Evolutionary conservation across 2,113 vertebrate genomes (phyloP).

Genomic region (Cichladusa arquata): DNA sequence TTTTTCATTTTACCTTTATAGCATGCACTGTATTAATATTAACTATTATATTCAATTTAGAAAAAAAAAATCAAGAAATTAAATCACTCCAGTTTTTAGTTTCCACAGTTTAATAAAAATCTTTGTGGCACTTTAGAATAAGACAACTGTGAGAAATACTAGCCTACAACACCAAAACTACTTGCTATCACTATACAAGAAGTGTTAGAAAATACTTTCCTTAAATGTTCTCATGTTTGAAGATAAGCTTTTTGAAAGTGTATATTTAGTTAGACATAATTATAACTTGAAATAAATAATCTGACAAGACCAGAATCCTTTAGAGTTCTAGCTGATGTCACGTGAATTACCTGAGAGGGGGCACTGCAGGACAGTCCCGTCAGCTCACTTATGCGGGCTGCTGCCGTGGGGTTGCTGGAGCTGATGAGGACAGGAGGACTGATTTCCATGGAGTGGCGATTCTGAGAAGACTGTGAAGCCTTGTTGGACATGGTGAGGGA

Average conservation of each 20-base stretch:
- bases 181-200: background rate
- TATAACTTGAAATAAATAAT: background rate
- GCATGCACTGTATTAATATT: background rate
- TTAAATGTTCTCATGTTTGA: background rate
- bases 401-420: constrained; percentile 95
- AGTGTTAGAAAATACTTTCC: background rate
- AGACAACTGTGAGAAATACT: background rate
- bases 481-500: constrained; percentile 98
- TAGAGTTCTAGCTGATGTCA: background rate
- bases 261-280: background rate
- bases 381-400: constrained; percentile 92
- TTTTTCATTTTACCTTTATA: background rate
- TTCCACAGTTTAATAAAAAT: background rate
- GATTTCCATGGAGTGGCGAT: constrained; percentile 98
- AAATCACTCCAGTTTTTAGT: background rate
- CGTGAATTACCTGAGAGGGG: constrained; percentile 88
- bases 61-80: background rate
- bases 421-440: constrained; percentile 98
- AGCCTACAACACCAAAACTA: background rate
- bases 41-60: background rate
- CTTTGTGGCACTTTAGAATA: background rate
- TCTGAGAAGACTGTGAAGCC: constrained; percentile 87
- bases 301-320: background rate
- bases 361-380: constrained; percentile 94
- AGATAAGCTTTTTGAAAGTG: background rate